A percentile compares a stretch with the other conserved stretches of the same genome.
Conservation (phyloP, 2,888 invertebrate genomes). For the Dexiosoma caninum region DNA sequence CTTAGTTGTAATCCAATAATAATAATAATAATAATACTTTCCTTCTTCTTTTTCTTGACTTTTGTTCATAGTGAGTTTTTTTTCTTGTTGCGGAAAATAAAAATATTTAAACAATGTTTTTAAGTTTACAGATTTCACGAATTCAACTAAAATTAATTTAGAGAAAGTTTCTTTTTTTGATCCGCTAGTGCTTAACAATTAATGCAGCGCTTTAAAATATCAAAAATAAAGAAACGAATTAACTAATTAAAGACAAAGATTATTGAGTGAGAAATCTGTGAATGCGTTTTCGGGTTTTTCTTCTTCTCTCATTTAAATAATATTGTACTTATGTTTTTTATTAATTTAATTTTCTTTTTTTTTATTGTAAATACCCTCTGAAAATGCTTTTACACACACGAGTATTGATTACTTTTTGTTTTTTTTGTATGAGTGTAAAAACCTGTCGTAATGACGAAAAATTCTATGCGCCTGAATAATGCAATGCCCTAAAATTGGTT, state of each 20-base stretch:
- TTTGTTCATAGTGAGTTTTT: neutral
- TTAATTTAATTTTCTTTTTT: neutral
- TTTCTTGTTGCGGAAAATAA: too few relatives aligned
- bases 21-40: constrained; percentile 1
- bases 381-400: constrained; percentile 49
- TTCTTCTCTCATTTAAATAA: neutral
- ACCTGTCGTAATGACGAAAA: constrained; percentile 37
- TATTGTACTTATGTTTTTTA: constrained; percentile 21
- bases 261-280: too few relatives aligned
- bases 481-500: constrained; percentile 50
- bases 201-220: constrained; percentile 47
- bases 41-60: constrained; percentile 10
- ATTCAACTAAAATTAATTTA: constrained; percentile 19
- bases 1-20: constrained; percentile 56
- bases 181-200: constrained; percentile 23
- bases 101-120: neutral
- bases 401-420: constrained; percentile 13
- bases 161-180: neutral
- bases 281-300: neutral
- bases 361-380: constrained; percentile 48
- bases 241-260: neutral
- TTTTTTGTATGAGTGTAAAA: constrained; percentile 23
- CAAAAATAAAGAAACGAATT: neutral
- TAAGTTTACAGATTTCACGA: neutral
- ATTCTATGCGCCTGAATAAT: constrained; percentile 55